Evolutionary conservation across 2,113 vertebrate species (phyloP).

Genomic region (Rhynchomys soricoides): DNA sequence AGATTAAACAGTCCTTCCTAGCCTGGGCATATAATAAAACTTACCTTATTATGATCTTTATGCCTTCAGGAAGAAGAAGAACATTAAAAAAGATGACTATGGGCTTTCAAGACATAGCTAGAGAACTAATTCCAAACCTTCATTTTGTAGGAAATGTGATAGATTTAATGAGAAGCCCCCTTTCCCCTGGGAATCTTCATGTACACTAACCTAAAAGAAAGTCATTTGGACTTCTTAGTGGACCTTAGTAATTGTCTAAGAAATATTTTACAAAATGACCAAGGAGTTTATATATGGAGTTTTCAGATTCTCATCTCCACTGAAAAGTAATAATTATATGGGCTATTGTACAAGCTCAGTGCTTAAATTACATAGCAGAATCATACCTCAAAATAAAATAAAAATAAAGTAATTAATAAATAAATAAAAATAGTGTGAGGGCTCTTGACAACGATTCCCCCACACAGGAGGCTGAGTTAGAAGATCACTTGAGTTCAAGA

Average conservation of each 20-base stretch:
- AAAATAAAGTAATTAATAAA: neutral
- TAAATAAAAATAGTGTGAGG: too few species aligned
- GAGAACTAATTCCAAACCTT: slow-evolving; percentile 19
- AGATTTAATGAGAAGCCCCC: neutral
- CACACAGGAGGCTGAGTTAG: neutral
- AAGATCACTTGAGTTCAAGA: too few species aligned
- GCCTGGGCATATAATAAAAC: neutral
- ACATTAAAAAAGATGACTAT: slow-evolving; percentile 30
- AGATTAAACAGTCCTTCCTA: neutral
- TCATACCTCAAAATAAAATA: neutral
- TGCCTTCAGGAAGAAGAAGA: slow-evolving; percentile 6
- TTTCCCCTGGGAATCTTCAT: neutral
- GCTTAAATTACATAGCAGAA: neutral
- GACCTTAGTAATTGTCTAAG: neutral
- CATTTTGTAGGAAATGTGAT: neutral
- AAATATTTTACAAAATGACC: neutral
- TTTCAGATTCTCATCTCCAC: slow-evolving; percentile 27
- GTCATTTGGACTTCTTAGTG: neutral
- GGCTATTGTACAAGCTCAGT: neutral
- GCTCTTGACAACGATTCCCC: neutral
- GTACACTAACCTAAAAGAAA: neutral
- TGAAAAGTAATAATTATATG: neutral
- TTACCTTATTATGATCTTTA: neutral
- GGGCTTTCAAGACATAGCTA: slow-evolving; percentile 14
- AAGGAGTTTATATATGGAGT: neutral